phyloP scores from a whole-genome alignment of 2,888 invertebrate species.

The Drosophila buzzatii region DNA sequence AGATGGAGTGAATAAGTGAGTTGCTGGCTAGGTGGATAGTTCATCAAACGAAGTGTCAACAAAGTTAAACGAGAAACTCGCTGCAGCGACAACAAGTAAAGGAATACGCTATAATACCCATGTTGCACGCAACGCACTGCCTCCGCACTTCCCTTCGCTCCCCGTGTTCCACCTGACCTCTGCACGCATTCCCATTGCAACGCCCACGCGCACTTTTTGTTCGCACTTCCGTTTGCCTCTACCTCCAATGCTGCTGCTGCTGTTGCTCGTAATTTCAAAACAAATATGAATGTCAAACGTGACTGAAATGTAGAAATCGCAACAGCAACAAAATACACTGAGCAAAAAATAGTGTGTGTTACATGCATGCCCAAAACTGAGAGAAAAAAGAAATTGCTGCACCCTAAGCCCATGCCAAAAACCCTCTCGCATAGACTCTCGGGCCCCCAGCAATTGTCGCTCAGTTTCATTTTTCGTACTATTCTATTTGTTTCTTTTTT shows the following conservation, averaged over 20 bases:
- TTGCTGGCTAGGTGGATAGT: slow-evolving; percentile 48
- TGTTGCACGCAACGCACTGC: slow-evolving; percentile 56
- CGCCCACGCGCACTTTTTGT: slow-evolving; percentile 35
- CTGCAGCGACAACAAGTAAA: slow-evolving; percentile 41
- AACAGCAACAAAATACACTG: slow-evolving; percentile 22
- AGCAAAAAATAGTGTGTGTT: slow-evolving; percentile 10
- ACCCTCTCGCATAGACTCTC: neutral
- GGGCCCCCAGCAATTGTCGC: slow-evolving; percentile 16
- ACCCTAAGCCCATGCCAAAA: slow-evolving; percentile 1
- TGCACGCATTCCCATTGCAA: slow-evolving; percentile 29
- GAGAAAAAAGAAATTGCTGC: neutral
- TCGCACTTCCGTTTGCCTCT: slow-evolving; percentile 28
- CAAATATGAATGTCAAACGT: slow-evolving; percentile 80
- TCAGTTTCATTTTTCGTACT: slow-evolving; percentile 6
- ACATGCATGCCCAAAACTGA: slow-evolving; percentile 5
- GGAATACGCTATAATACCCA: slow-evolving; percentile 54
- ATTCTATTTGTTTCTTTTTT: slow-evolving; percentile 1
- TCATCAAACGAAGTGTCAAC: slow-evolving; percentile 73
- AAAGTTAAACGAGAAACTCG: slow-evolving; percentile 74
- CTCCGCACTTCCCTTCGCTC: neutral
- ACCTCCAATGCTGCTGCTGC: neutral
- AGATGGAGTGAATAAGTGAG: neutral
- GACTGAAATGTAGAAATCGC: slow-evolving; percentile 72
- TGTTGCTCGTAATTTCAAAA: slow-evolving; percentile 55
- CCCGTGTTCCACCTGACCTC: neutral